Percentiles rank a stretch among this genome's conserved stretches.
These are phyloP conservation scores for Pontoporia blainvillei DNA, from an alignment of 2,113 vertebrate genomes.

Conservation along the genomic window DNA sequence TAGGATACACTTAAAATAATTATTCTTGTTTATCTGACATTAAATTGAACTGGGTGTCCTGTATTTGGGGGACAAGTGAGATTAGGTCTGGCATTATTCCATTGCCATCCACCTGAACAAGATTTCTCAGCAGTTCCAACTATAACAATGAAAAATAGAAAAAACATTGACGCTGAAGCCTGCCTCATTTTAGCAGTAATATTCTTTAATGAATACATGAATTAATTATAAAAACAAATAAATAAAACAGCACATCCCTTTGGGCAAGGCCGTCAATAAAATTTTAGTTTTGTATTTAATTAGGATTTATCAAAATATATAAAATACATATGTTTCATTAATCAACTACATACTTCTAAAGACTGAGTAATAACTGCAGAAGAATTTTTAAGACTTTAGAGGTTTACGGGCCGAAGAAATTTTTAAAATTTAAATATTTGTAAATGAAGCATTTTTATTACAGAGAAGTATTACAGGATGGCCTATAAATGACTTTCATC, in stretches of 20 bases:
- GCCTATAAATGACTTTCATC: neutral
- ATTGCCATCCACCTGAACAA: neutral
- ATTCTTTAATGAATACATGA: neutral
- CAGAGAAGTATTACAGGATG: neutral
- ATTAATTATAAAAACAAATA: neutral
- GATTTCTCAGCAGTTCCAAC: neutral
- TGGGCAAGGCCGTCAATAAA: neutral
- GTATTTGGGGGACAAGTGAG: neutral
- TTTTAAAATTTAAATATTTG: neutral
- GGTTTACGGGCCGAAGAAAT: neutral
- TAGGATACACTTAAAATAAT: neutral
- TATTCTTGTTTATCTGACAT: neutral
- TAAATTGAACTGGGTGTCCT: neutral
- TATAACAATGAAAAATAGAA: neutral
- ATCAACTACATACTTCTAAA: neutral
- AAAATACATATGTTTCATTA: neutral
- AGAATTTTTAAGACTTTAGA: neutral
- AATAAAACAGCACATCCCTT: neutral
- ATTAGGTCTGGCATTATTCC: neutral
- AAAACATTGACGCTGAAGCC: neutral
- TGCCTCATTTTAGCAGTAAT: neutral
- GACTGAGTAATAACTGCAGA: neutral
- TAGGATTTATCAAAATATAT: neutral
- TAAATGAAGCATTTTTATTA: neutral
- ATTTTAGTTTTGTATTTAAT: constrained; percentile 7